Evolutionary conservation across 2,888 invertebrate genomes (phyloP), one percentile per base, ranked within the genome.

Genomic region (Heliconius cydno): DNA sequence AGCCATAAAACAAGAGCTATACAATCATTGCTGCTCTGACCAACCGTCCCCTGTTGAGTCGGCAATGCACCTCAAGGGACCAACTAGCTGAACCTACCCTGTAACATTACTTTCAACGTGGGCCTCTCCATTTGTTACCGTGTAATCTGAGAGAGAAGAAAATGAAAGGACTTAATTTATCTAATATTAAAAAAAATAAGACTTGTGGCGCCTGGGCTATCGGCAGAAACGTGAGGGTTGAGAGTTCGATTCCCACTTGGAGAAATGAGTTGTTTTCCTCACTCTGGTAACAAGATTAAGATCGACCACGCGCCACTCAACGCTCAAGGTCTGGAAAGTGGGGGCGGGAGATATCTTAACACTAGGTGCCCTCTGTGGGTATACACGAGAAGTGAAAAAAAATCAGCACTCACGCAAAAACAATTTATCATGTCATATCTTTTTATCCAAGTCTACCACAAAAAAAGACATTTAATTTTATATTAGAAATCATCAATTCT

Each of bases 1-100:
- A 79, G 73, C 71, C 81, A 78, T 83, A 83, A 83, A 83, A 81
- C 74, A 80, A 78, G 80, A 78, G 66, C 79, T 65, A 79, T 83
- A 78, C 82, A 83, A 83, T 83, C 76, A 79, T 79, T 72, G 80
- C 82, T 80, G 77, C 81, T 80, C 77, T 79, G 82, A 67, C 74
- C 81, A 79, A 81, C 79, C 79, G 78, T 30, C 81, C 80, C 81
- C 83, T 70, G 67, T 52, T 38, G 78, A 74, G 38, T 74, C 67
- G 63, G 66, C 52, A 78, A 78, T 73, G 73, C 28, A 57, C 57
- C 78, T 78, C 78, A 25, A 25, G 78, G 78, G 78, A 78, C 66
- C 57, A 57, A 72, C 78, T 72, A 41, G 34, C 60, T 60, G 73
- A 57, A 7, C 60, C 73, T 73, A 73, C 34, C 73, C 57, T 41